These are phyloP conservation scores for Siderastrea radians DNA, from an alignment of 92 coral and sea anemone species.

Conservation along the genomic window DNA sequence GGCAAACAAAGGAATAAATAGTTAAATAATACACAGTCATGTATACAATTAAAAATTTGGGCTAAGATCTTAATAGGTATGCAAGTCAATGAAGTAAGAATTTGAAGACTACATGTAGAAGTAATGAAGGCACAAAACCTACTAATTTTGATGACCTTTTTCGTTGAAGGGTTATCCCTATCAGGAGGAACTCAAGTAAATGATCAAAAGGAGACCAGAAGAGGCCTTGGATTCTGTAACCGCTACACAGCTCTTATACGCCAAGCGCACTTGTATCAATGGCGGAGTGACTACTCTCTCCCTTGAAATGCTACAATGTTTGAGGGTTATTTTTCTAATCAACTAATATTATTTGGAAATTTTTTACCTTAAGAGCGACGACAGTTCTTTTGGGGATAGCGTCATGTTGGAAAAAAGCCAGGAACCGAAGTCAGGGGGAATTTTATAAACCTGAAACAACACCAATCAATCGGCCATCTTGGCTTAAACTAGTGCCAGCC, in stretches of 20 bases:
- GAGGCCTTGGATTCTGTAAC: too few relatives aligned
- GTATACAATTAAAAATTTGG: neutral
- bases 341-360: neutral
- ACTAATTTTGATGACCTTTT: too few relatives aligned
- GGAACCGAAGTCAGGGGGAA: neutral
- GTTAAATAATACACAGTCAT: neutral
- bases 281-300: too few relatives aligned
- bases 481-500: conserved; percentile 9
- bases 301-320: too few relatives aligned
- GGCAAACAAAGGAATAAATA: neutral
- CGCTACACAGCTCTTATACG: too few relatives aligned
- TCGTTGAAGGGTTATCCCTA: too few relatives aligned
- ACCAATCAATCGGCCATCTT: conserved; percentile 25
- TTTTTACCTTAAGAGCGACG: conserved; percentile 80
- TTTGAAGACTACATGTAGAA: neutral
- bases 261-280: too few relatives aligned
- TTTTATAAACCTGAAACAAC: too few relatives aligned
- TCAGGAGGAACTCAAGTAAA: too few relatives aligned
- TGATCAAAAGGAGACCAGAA: too few relatives aligned
- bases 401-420: conserved; percentile 54
- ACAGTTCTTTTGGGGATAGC: conserved; percentile 84
- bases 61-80: neutral
- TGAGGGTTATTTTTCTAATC: neutral
- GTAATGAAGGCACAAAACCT: too few relatives aligned
- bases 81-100: neutral